Base-by-base conservation (phyloP, 64 coral and sea anemone species). In the Dendrophyllia cribrosa region DNA sequence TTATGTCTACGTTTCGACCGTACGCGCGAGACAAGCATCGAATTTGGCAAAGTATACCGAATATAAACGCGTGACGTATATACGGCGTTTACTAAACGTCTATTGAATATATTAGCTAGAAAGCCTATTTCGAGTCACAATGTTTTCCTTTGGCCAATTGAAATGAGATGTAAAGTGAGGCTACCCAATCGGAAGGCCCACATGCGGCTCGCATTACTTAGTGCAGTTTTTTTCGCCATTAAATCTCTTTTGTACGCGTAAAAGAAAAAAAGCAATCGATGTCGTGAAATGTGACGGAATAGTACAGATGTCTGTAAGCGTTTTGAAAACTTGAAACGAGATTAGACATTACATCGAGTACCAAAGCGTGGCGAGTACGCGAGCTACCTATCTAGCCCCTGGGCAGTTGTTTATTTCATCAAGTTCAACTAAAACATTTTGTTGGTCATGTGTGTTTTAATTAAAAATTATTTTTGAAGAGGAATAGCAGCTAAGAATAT, bases 81-180 rank as follows among this genome's bases (percentile, higher is more conserved):
- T n/a, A 17, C 9, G 34, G 34, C 70, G 20, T 75, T 9, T 17
- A 75, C 15, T 51, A 3, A 4, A 83, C 26, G 17, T 49, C 12
- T n/a, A 48, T 3, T 66, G 80, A 64, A 83, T 83, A 83, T 50
- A 83, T 83, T 83, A 83, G 43, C 80, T 3, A 19, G 60, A 49
- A 46, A 83, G 43, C 60, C 58, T 66, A 50, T 83, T 83, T 83
- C 47, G n/a, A 14, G 60, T 51, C 19, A 66, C 5, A 67, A 67
- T 50, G 44, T 83, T 83, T 66, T 83, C 21, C 14, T 50, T 25
- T 45, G 44, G 20, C 45, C 60, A 66, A 83, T 51, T n/a, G 62
- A 10, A 66, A 64, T 44, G 44, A 60, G 80, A 83, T 83, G 58
- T 19, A 49, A 75, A 66, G 17, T 8, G 9, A 66, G 63, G 10